These are phyloP conservation scores for Rhabdomys dilectus DNA, from an alignment of 2,113 vertebrate genomes.

Conservation along the genomic window DNA sequence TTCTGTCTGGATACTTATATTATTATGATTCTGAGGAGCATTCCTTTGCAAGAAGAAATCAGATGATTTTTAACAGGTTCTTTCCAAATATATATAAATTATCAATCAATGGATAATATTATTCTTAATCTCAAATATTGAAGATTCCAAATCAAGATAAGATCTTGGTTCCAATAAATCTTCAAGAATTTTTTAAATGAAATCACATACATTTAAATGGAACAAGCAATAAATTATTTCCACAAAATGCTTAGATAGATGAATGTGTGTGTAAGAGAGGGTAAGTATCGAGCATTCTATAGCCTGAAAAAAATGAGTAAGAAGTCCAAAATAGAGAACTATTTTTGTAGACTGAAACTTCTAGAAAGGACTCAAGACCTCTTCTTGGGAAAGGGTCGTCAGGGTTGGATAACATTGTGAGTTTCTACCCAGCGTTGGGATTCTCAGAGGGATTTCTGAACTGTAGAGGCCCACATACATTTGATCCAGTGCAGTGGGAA, in stretches of 20 bases:
- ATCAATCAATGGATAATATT: background rate
- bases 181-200: slow-evolving; percentile 11
- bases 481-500: background rate
- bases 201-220: background rate
- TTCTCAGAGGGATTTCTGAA: background rate
- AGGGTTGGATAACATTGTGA: background rate
- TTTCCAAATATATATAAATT: slow-evolving; percentile 17
- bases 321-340: slow-evolving; percentile 15
- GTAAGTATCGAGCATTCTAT: background rate
- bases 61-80: background rate
- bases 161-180: background rate
- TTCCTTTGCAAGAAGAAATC: slow-evolving; percentile 9
- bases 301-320: background rate
- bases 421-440: background rate
- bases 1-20: background rate
- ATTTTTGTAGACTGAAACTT: background rate
- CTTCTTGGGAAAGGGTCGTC: background rate
- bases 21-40: background rate
- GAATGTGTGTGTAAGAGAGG: background rate
- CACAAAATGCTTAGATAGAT: background rate
- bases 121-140: background rate
- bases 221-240: background rate
- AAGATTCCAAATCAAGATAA: background rate
- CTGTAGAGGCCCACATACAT: background rate
- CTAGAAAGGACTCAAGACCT: background rate